Conservation (phyloP, 2,888 invertebrate species). For the Eulithis testata region DNA sequence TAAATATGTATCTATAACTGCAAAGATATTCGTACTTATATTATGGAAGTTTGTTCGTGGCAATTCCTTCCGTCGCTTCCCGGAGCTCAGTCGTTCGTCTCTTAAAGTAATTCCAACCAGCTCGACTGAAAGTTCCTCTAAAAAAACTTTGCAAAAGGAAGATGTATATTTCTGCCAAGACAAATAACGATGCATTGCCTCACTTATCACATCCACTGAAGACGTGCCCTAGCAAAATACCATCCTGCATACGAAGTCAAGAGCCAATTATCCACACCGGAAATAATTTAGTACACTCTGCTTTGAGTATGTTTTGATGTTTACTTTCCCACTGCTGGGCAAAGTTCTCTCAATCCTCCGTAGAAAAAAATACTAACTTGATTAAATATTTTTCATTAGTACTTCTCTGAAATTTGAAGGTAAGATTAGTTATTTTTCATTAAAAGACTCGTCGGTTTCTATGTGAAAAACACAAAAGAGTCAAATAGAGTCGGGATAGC, state of each 20-base stretch:
- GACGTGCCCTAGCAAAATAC: too few relatives aligned
- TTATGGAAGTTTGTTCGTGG: conserved; percentile 13
- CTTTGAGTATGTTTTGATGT: too few relatives aligned
- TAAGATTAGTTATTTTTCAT: conserved; percentile 1
- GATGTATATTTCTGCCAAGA: conserved; percentile 6
- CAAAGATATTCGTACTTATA: conserved; percentile 2
- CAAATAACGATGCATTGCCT: not conserved
- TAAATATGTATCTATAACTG: not conserved
- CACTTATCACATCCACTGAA: too few relatives aligned
- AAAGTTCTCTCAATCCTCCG: too few relatives aligned
- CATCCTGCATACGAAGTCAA: too few relatives aligned
- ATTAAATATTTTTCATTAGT: too few relatives aligned
- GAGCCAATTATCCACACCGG: too few relatives aligned
- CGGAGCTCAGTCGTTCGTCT: conserved; percentile 44
- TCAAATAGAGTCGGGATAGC: conserved; percentile 18
- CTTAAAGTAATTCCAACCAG: conserved; percentile 35
- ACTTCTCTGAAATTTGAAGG: not conserved
- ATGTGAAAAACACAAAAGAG: conserved; percentile 6
- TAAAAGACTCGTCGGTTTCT: not conserved
- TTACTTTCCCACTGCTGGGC: too few relatives aligned
- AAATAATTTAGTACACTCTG: too few relatives aligned
- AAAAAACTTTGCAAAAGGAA: conserved; percentile 33
- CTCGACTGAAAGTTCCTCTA: conserved; percentile 24
- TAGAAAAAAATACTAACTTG: too few relatives aligned
- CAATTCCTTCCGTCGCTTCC: conserved; percentile 42